Evolutionary conservation across 1,140 invertebrate genomes (phyloP), one percentile per base, ranked within the genome.

Genomic region (Macrosteles quadrilineatus): DNA sequence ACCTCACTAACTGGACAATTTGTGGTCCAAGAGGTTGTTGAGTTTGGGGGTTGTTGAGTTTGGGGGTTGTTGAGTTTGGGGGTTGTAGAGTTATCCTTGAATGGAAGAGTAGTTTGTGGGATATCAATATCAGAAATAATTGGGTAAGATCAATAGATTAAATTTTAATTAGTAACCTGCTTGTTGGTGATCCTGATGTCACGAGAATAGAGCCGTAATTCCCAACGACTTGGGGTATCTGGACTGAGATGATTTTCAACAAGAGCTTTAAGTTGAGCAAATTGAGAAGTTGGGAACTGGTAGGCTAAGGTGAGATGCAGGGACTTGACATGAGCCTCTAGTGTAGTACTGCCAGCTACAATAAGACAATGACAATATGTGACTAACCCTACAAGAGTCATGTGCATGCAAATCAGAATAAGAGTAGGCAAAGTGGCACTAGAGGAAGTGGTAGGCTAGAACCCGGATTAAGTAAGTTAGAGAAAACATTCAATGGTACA

Each of bases 241-340:
- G 88, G 82, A 74, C 90, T 86, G 36, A 96, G 81, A 29, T 85
- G 84, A 9, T 73, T 71, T 74, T 91, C 87, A 29, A 93, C 91
- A 75, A 95, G 82, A 12, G 81, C 81, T 80, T 92, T 89, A 23
- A 97, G 83, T 29, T 85, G 79, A 71, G 89, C 85, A 77, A 89
- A 94, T 30, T 91, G 87, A 25, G 83, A 83, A 65, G 85, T 82
- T 21, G 88, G 86, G 79, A 96, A 96, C 81, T 94, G 91, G 82
- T 96, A 96, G 2, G 94, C 93, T 72, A 96, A 80, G 1, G 94
- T 95, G 72, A 97, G 82, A 78, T 96, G 94, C 17, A 95, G 81
- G 14, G 91, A 92, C 80, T 95, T 95, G 23, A 90, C 87, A 76
- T 91, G 89, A 0, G 90, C 87, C 77, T 93, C 90, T 68, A 91